Conservation (phyloP, 1,140 invertebrate species). For the Orius insidiosus region DNA sequence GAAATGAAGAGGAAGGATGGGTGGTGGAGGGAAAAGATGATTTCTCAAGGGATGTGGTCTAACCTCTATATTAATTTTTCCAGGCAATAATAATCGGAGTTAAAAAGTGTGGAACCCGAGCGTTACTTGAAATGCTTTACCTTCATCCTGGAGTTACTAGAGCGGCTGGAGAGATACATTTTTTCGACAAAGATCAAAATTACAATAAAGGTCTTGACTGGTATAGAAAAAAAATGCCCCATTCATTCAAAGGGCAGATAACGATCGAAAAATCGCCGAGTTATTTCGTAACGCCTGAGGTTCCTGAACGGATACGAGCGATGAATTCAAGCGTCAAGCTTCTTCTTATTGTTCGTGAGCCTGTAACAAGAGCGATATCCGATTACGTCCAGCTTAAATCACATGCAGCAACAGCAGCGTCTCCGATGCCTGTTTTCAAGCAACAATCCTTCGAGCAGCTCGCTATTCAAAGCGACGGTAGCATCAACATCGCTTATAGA, state of each 20-base stretch:
- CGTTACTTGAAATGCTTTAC: slow-evolving; percentile 85
- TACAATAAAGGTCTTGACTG: slow-evolving; percentile 80
- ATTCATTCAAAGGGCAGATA: slow-evolving; percentile 71
- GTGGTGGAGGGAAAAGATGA: not conserved
- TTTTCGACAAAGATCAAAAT: slow-evolving; percentile 84
- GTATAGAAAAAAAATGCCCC: slow-evolving; percentile 85
- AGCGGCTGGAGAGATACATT: slow-evolving; percentile 82
- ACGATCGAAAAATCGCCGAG: slow-evolving; percentile 96
- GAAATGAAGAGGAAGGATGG: too few species aligned
- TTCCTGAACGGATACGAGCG: slow-evolving; percentile 67
- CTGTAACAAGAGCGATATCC: slow-evolving; percentile 86
- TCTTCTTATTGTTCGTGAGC: slow-evolving; percentile 86
- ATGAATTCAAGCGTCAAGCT: slow-evolving; percentile 90
- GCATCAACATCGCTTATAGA: slow-evolving; percentile 63
- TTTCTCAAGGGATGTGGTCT: not conserved
- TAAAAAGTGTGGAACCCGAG: slow-evolving; percentile 83
- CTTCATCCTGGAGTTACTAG: slow-evolving; percentile 84
- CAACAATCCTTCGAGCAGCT: slow-evolving; percentile 60
- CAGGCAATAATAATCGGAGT: slow-evolving; percentile 87
- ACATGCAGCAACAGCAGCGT: slow-evolving; percentile 46
- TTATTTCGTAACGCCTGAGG: slow-evolving; percentile 91
- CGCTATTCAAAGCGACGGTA: slow-evolving; percentile 58
- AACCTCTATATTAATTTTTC: slow-evolving; percentile 28
- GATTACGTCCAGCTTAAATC: slow-evolving; percentile 82
- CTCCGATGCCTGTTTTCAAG: slow-evolving; percentile 28